These are phyloP conservation scores for Hippocampus zosterae DNA, from an alignment of 2,113 vertebrate genomes.

Conservation along the genomic window DNA sequence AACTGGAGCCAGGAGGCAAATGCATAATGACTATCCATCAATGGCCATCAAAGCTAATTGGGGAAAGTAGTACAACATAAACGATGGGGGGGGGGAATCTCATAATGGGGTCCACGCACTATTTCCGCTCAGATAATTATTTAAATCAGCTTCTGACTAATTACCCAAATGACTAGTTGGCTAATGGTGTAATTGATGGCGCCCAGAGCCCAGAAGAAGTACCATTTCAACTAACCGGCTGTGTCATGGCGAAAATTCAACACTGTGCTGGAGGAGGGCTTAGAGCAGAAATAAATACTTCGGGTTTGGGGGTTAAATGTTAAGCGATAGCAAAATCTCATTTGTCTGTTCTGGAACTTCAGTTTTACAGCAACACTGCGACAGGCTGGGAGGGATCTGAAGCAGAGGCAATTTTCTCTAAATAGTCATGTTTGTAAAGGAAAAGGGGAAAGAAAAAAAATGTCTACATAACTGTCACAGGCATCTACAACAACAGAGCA, in stretches of 20 bases:
- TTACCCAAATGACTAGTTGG: conserved; percentile 50
- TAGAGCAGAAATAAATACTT: conserved; percentile 24
- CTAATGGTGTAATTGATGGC: conserved; percentile 61
- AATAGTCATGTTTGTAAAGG: conserved; percentile 22
- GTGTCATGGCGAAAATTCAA: conserved; percentile 28
- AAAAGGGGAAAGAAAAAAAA: conserved; percentile 19
- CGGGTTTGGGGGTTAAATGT: conserved; percentile 4
- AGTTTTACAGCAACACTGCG: conserved; percentile 22
- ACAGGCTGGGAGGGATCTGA: conserved; percentile 21
- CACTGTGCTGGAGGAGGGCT: conserved; percentile 33
- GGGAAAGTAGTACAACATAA: conserved; percentile 19
- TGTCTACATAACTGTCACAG: background rate
- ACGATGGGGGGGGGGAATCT: conserved; percentile 25
- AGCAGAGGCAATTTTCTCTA: conserved; percentile 9
- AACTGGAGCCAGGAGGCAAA: background rate
- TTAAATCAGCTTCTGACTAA: conserved; percentile 59
- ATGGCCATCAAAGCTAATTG: conserved; percentile 21
- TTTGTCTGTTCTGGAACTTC: conserved; percentile 22
- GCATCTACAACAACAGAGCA: background rate
- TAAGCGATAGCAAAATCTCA: conserved; percentile 27
- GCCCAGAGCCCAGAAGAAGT: conserved; percentile 38
- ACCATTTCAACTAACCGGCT: conserved; percentile 41
- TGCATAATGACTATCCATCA: conserved; percentile 16
- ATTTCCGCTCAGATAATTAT: conserved; percentile 52
- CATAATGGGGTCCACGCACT: conserved; percentile 33